phyloP scores from a whole-genome alignment of 1,140 invertebrate genomes.

The Centruroides vittatus region DNA sequence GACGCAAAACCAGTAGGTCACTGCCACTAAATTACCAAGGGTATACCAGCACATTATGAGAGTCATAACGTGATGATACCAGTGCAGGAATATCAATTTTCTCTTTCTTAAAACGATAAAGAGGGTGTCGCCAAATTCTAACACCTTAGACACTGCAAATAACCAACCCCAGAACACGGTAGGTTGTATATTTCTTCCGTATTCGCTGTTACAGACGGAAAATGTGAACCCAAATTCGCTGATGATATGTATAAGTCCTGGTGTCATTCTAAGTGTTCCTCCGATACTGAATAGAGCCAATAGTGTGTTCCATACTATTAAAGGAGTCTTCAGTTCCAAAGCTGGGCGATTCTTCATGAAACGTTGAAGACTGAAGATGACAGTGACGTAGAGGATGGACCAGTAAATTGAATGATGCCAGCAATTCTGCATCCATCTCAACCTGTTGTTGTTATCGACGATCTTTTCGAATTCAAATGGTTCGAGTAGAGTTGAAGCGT shows the following conservation, averaged over 20 bases:
- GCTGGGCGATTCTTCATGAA: slow-evolving; percentile 80
- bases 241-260: slow-evolving; percentile 72
- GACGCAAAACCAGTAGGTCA: slow-evolving; percentile 93
- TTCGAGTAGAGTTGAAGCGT: too few species aligned
- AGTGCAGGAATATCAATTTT: slow-evolving; percentile 91
- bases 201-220: slow-evolving; percentile 84
- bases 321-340: slow-evolving; percentile 67
- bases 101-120: slow-evolving; percentile 94
- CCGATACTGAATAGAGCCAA: slow-evolving; percentile 88
- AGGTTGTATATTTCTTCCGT: slow-evolving; percentile 70
- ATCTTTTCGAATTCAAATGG: slow-evolving; percentile 80
- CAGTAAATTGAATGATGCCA: slow-evolving; percentile 89
- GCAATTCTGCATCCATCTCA: slow-evolving; percentile 87
- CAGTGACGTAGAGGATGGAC: slow-evolving; percentile 76
- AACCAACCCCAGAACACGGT: slow-evolving; percentile 92
- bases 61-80: slow-evolving; percentile 55
- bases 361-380: slow-evolving; percentile 77
- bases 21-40: slow-evolving; percentile 88
- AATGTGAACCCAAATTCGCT: slow-evolving; percentile 78
- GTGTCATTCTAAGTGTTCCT: slow-evolving; percentile 68
- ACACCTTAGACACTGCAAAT: slow-evolving; percentile 82
- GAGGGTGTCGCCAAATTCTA: slow-evolving; percentile 88
- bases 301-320: slow-evolving; percentile 81
- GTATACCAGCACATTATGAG: slow-evolving; percentile 95
- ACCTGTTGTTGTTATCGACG: slow-evolving; percentile 71